These are phyloP conservation scores for Babylonia areolata DNA, from an alignment of 1,140 invertebrate genomes.

Conservation along the genomic window DNA sequence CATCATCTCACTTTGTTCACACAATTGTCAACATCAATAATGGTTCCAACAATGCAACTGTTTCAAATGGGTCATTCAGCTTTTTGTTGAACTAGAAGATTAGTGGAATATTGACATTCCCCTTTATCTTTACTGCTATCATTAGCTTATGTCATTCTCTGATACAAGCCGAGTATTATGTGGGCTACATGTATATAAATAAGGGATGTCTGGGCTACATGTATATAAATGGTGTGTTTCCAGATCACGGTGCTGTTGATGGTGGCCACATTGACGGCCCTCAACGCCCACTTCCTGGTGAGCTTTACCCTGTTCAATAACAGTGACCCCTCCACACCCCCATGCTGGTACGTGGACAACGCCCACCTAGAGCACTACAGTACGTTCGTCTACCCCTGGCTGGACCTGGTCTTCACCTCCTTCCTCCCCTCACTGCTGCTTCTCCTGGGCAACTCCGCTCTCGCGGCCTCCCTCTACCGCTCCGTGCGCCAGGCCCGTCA, in stretches of 20 bases:
- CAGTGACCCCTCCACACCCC: neutral
- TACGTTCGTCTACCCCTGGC: neutral
- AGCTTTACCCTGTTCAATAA: neutral
- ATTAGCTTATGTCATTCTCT: too few species aligned
- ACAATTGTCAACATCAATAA: too few species aligned
- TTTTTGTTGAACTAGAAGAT: too few species aligned
- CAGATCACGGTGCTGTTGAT: neutral
- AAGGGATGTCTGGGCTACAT: too few species aligned
- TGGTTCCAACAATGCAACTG: too few species aligned
- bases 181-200: too few species aligned
- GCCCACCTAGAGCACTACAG: neutral
- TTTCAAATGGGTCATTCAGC: too few species aligned
- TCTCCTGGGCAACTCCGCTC: neutral
- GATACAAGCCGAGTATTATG: too few species aligned
- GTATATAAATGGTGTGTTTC: too few species aligned
- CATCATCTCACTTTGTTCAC: too few species aligned
- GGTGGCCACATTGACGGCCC: neutral
- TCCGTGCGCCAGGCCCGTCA: neutral
- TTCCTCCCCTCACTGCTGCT: neutral
- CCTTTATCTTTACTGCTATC: too few species aligned
- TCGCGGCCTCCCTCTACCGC: neutral
- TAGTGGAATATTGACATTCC: too few species aligned
- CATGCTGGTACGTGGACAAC: neutral
- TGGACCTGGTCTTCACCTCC: neutral
- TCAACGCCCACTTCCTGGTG: neutral